phyloP scores from a whole-genome alignment of 2,888 invertebrate species.

The Ophraella communa region DNA sequence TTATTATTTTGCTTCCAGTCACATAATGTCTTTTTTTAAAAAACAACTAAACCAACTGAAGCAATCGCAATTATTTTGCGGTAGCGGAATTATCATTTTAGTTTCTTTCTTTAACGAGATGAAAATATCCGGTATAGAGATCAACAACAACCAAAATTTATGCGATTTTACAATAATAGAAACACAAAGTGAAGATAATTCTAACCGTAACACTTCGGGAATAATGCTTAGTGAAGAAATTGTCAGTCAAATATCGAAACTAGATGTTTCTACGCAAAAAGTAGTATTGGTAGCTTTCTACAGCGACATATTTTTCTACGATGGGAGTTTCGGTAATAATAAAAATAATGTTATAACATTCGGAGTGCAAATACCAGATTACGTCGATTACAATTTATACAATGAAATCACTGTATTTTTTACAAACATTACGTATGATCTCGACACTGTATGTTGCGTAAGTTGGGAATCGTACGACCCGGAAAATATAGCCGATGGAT shows the following conservation, averaged over 20 bases:
- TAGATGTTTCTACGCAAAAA: neutral
- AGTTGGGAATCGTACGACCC: neutral
- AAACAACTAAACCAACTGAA: neutral
- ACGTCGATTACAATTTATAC: neutral
- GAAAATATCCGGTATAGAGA: neutral
- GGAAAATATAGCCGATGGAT: neutral
- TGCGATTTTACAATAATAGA: neutral
- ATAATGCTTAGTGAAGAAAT: constrained; percentile 5
- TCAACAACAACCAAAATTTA: neutral
- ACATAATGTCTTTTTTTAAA: neutral
- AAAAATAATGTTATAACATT: constrained; percentile 6
- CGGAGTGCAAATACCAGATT: constrained; percentile 17
- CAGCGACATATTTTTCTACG: constrained; percentile 27
- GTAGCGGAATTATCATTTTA: neutral
- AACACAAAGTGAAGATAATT: neutral
- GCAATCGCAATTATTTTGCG: neutral
- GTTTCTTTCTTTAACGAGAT: neutral
- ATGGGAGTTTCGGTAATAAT: neutral
- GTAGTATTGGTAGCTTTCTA: constrained; percentile 22
- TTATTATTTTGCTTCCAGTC: neutral
- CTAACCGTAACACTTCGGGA: neutral
- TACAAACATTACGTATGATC: neutral
- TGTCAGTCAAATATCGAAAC: neutral
- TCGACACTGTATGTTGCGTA: neutral
- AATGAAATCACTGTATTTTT: neutral